phyloP scores from a whole-genome alignment of 2,797 vertebrate species.

The Pterois miles region DNA sequence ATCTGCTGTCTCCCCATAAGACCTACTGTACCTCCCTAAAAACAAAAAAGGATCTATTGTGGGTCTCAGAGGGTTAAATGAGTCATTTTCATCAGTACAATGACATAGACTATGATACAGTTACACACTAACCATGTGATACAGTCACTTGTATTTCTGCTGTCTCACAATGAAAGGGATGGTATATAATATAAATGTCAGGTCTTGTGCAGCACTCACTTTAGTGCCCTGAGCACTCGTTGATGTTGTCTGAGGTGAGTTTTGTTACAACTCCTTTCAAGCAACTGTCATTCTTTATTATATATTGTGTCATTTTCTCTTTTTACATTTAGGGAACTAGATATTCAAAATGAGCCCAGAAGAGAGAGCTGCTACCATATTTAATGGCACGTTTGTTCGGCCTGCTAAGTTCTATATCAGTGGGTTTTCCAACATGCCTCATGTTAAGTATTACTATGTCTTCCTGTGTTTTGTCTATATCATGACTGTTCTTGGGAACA shows the following conservation, averaged over 20 bases:
- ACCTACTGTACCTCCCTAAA: too few species aligned
- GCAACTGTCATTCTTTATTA: not conserved
- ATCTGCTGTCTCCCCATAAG: too few species aligned
- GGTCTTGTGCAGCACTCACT: not conserved
- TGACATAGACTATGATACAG: not conserved
- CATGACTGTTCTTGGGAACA: conserved; percentile 62
- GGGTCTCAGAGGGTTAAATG: too few species aligned
- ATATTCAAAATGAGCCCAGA: not conserved
- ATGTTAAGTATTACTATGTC: conserved; percentile 58
- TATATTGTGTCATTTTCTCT: not conserved
- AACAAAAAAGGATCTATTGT: too few species aligned
- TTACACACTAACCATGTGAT: not conserved
- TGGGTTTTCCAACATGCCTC: conserved; percentile 58
- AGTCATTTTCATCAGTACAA: too few species aligned
- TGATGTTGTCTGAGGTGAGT: not conserved
- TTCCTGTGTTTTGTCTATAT: conserved; percentile 70
- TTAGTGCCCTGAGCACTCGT: not conserved
- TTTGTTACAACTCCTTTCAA: not conserved
- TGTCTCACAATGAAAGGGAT: too few species aligned
- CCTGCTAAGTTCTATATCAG: conserved; percentile 61
- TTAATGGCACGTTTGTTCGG: conserved; percentile 52
- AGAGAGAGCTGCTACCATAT: not conserved
- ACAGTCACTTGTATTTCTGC: not conserved
- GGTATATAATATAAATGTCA: not conserved
- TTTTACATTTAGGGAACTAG: not conserved